Base-by-base conservation (phyloP, 2,797 vertebrate genomes). In the Dendrocincla tyrannina region DNA sequence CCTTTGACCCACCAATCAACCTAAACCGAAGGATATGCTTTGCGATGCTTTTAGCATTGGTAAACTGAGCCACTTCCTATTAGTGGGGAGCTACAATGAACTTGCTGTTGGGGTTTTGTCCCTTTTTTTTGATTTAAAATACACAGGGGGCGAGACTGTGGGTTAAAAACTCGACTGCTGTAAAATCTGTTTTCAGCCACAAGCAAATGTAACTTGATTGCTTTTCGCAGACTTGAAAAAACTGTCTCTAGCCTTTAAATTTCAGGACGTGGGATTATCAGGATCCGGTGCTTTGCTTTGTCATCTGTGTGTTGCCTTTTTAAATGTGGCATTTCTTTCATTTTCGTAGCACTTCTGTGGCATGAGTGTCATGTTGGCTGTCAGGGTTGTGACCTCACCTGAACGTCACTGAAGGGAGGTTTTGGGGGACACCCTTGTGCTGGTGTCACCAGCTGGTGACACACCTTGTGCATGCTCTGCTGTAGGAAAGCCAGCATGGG, bases 11-110 rank as follows among this genome's bases (percentile, higher is more conserved):
- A 41, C 72, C 69, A 32, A 76, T 87, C 79, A 53, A 30, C 86
- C 66, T 41, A 16, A 72, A 59, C 85, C 4, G 0, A 87, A 64
- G 78, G 66, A 46, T 25, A 12, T 3, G 35, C 53, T 68, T 33
- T 50, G 37, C 0, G 2, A 41, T 62, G 42, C 67, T 88, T 49
- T 59, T 42, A 62, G 62, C 14, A 0, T 80, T 82, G 53, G 69
- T 94, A 52, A 89, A 91, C 47, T 17, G 14, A 90, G 74, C 42
- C 77, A 11, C 80, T 92, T 95, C 63, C 56, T 28, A 49, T 37
- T 74, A 28, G 85, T 62, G 7, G 3, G 4, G 30, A 47, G 67
- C n/a, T 76, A 10, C 63, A 66, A 3, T 56, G 55, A 79, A 25
- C 41, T 60, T 76, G 32, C 56, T 92, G 47, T 73, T 74, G 47